A percentile compares a stretch with the other conserved stretches of the same genome.
Evolutionary conservation across 2,113 vertebrate genomes (phyloP).

Genomic region (Lycocorax pyrrhopterus): DNA sequence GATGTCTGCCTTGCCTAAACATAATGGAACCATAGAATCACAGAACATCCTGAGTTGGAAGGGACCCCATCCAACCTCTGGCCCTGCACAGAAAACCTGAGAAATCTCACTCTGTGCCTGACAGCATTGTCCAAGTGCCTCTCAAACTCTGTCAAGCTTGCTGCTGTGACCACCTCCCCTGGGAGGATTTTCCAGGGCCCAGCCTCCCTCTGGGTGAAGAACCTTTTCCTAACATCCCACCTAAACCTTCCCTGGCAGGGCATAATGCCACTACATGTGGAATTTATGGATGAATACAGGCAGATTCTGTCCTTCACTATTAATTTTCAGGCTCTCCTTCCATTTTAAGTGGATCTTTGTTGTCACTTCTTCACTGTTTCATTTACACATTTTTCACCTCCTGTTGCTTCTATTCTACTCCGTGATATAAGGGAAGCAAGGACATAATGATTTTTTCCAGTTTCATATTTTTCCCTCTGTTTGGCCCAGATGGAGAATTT

Average conservation of each 20-base stretch:
- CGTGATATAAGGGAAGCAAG: background rate
- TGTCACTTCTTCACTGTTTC: background rate
- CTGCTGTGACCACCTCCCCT: background rate
- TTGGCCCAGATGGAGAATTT: background rate
- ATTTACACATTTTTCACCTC: background rate
- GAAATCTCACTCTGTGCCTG: background rate
- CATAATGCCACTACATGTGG: too few species aligned
- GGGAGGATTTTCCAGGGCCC: background rate
- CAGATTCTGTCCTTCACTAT: background rate
- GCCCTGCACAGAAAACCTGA: background rate
- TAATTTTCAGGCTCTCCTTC: background rate
- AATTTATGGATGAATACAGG: background rate
- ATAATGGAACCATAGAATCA: background rate
- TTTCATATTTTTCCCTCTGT: background rate
- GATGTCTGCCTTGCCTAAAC: background rate
- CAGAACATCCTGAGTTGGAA: background rate
- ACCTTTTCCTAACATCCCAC: background rate
- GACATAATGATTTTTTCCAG: background rate
- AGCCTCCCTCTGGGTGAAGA: background rate
- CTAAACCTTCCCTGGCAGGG: background rate
- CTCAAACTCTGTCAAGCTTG: background rate
- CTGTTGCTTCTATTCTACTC: accelerated
- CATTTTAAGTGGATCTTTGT: background rate
- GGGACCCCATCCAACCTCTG: accelerated
- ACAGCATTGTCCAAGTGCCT: too few species aligned